phyloP scores from a whole-genome alignment of 2,797 vertebrate genomes.

The Tenualosa ilisha region DNA sequence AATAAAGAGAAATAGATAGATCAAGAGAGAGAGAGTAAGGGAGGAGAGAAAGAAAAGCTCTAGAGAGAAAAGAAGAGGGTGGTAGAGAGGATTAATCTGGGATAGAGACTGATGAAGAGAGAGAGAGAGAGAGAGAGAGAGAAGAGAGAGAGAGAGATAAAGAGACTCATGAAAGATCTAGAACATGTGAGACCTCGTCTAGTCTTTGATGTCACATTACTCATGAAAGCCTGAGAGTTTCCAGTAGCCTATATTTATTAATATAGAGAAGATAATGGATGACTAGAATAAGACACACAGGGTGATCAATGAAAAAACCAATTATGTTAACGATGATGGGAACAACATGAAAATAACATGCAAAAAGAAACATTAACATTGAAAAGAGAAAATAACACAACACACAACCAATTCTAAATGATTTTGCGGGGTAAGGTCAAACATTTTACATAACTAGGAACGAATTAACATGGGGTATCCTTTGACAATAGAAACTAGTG shows the following conservation, averaged over 20 bases:
- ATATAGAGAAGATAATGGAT: neutral
- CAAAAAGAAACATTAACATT: too few species aligned
- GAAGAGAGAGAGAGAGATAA: neutral
- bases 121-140: neutral
- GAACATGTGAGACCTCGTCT: neutral
- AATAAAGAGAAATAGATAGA: slow-evolving; percentile 14
- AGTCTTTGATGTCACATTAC: neutral
- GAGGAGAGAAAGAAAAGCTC: neutral
- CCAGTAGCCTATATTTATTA: neutral
- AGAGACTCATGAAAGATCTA: neutral
- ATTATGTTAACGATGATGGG: neutral
- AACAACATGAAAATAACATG: too few species aligned
- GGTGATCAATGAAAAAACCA: neutral
- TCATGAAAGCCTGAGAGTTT: neutral
- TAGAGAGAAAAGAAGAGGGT: neutral
- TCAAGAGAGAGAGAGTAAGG: neutral
- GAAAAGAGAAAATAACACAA: too few species aligned
- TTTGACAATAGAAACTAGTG: neutral
- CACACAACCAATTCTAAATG: neutral
- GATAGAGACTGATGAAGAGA: neutral
- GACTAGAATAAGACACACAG: neutral
- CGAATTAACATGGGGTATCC: neutral
- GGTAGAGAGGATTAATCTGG: neutral
- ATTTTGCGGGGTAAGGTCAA: neutral
- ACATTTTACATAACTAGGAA: neutral